Evolutionary conservation across 2,797 vertebrate species (phyloP).

Genomic region (Fratercula arctica): DNA sequence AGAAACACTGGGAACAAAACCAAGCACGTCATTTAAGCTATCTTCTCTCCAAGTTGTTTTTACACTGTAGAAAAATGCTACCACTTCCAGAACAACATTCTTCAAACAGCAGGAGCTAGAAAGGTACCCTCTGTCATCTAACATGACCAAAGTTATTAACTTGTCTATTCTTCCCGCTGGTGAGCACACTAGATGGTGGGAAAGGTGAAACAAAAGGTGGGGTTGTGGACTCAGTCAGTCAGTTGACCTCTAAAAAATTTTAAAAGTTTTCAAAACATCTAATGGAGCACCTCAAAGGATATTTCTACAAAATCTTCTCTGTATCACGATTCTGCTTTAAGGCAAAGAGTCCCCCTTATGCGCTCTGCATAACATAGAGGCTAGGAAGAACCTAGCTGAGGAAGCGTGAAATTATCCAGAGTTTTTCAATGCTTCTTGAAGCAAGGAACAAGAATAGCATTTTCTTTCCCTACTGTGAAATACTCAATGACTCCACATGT

Average conservation of each 20-base stretch:
- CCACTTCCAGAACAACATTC: neutral
- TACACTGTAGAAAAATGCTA: neutral
- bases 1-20: neutral
- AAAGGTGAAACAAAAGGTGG: neutral
- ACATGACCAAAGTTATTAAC: neutral
- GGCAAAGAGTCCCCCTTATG: neutral
- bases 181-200: neutral
- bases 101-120: neutral
- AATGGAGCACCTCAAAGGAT: neutral
- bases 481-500: neutral
- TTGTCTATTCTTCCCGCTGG: neutral
- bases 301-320: neutral
- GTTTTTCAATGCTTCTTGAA: neutral
- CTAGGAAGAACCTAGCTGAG: neutral
- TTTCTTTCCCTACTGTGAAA: neutral
- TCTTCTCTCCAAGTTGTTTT: neutral
- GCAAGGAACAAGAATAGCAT: neutral
- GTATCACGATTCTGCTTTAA: neutral
- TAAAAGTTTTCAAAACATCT: neutral
- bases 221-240: neutral
- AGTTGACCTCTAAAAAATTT: neutral
- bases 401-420: neutral
- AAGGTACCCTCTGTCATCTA: neutral
- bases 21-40: neutral
- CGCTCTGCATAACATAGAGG: fast-evolving